Percentiles rank a stretch among this genome's conserved stretches.
Conservation (phyloP, 2,113 vertebrate genomes). For the Calyptommatus sinebrachiatus region DNA sequence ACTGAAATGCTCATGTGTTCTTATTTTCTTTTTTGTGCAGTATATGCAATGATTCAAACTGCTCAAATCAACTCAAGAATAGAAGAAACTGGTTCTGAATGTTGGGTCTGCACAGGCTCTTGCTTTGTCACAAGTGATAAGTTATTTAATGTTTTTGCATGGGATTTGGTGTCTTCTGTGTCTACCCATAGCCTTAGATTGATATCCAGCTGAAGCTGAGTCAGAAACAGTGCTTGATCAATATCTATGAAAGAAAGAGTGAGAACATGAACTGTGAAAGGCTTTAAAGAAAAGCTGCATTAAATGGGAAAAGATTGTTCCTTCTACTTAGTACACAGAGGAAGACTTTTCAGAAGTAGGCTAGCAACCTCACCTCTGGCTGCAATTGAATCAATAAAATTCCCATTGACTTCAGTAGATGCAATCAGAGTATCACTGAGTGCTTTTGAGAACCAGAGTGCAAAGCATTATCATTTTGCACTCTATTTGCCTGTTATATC, state of each 20-base stretch:
- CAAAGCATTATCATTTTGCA: neutral
- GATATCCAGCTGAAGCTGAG: too few relatives aligned
- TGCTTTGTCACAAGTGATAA: neutral
- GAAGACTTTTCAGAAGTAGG: conserved; percentile 11
- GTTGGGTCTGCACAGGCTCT: neutral
- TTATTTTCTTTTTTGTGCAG: too few relatives aligned
- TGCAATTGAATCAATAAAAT: neutral
- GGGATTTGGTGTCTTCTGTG: neutral
- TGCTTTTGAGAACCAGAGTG: conserved; percentile 5
- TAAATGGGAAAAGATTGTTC: neutral
- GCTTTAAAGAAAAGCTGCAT: neutral
- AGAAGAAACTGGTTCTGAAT: neutral
- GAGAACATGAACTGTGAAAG: neutral
- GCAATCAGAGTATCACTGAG: conserved; percentile 1
- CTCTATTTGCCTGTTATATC: conserved; percentile 17
- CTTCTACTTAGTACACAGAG: neutral
- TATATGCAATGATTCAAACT: too few relatives aligned
- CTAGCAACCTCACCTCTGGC: neutral
- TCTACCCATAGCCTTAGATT: neutral
- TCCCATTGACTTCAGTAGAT: conserved; percentile 9
- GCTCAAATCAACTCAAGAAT: neutral
- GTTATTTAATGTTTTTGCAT: neutral
- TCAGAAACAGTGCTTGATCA: neutral
- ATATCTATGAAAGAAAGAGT: neutral
- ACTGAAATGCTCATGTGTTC: too few relatives aligned